These are phyloP conservation scores for Schizothorax lantsangensis DNA, from an alignment of 2,797 vertebrate species.

Conservation along the genomic window DNA sequence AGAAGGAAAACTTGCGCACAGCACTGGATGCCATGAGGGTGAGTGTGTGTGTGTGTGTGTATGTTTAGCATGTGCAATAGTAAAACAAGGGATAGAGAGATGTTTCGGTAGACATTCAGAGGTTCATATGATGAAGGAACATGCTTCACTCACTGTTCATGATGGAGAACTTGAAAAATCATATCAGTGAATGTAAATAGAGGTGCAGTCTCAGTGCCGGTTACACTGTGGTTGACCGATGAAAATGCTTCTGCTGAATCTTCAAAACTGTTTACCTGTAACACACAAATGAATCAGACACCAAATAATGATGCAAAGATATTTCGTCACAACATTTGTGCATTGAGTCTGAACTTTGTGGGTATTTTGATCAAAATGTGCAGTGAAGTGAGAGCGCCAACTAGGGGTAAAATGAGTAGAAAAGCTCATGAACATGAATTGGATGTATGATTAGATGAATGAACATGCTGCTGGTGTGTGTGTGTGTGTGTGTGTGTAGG, in stretches of 20 bases:
- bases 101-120: not conserved
- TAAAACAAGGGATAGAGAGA: not conserved
- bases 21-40: constrained; percentile 90
- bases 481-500: constrained; percentile 73
- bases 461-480: constrained; percentile 18
- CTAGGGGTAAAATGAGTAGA: not conserved
- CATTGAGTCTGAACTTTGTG: not conserved
- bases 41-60: not conserved
- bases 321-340: not conserved
- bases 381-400: not conserved
- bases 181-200: not conserved
- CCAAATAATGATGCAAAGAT: not conserved
- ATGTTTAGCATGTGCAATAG: not conserved
- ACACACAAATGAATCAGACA: not conserved
- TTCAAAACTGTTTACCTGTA: not conserved
- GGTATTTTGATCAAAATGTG: not conserved
- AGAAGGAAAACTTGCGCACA: constrained; percentile 86
- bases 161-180: not conserved
- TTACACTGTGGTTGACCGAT: not conserved
- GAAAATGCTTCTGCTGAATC: not conserved
- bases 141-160: not conserved
- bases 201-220: not conserved
- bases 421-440: not conserved
- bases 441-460: not conserved
- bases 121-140: not conserved